phyloP scores from a whole-genome alignment of 2,888 invertebrate genomes.

The Melitaea athalia region DNA sequence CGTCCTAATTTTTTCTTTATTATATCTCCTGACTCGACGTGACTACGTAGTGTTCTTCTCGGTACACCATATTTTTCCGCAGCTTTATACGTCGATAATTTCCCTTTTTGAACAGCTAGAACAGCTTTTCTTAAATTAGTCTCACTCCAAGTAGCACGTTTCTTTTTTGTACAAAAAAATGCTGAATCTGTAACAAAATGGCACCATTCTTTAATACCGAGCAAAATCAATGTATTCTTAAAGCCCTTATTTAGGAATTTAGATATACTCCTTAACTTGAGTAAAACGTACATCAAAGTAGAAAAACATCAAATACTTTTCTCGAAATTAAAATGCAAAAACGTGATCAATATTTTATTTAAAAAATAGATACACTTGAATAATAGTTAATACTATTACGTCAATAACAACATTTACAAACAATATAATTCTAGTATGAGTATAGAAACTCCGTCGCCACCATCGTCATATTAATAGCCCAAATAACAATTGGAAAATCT shows the following conservation, averaged over 20 bases:
- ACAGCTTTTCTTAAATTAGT: neutral
- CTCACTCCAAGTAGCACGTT: neutral
- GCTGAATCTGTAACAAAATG: neutral
- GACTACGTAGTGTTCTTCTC: neutral
- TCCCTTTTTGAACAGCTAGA: neutral
- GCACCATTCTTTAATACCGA: neutral
- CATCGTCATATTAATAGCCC: too few relatives aligned
- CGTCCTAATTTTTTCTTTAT: constrained; percentile 1
- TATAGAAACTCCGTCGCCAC: too few relatives aligned
- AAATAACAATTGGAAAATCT: too few relatives aligned
- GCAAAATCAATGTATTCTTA: neutral
- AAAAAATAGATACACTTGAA: too few relatives aligned
- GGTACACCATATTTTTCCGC: neutral
- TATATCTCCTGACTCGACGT: constrained; percentile 4
- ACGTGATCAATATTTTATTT: too few relatives aligned
- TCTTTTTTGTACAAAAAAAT: neutral
- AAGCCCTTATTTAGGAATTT: neutral
- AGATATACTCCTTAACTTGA: too few relatives aligned
- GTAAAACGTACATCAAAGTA: too few relatives aligned
- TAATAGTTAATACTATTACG: too few relatives aligned
- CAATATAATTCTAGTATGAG: too few relatives aligned
- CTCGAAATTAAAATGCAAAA: too few relatives aligned
- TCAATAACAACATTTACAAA: too few relatives aligned
- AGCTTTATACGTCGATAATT: neutral
- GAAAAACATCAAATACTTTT: too few relatives aligned